Percentiles rank a stretch among this genome's conserved stretches.
phyloP scores from a whole-genome alignment of 2,888 invertebrate species.

The Ochropleura leucogaster region DNA sequence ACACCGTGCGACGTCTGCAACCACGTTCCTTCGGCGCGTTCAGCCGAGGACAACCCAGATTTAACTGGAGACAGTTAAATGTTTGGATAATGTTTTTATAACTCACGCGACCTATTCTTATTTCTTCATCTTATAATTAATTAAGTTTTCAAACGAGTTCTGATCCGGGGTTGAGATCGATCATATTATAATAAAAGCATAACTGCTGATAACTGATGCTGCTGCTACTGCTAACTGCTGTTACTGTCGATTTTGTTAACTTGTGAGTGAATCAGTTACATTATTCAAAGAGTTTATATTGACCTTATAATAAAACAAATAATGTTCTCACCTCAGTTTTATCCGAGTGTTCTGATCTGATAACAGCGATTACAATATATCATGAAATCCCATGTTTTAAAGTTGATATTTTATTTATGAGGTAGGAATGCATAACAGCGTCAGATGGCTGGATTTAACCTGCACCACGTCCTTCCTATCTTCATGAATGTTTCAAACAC shows the following conservation, averaged over 20 bases:
- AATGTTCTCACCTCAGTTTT: not conserved
- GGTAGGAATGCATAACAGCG: slow-evolving; percentile 33
- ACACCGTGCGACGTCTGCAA: not conserved
- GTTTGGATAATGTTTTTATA: slow-evolving; percentile 1
- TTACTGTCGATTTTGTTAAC: slow-evolving; percentile 1
- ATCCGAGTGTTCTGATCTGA: not conserved
- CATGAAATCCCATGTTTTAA: slow-evolving; percentile 13
- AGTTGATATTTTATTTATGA: slow-evolving; percentile 38
- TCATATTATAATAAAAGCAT: too few species aligned
- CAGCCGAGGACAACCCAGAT: slow-evolving; percentile 13
- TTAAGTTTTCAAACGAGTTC: not conserved
- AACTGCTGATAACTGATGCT: too few species aligned
- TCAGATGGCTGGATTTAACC: slow-evolving; percentile 37
- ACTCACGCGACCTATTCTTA: not conserved
- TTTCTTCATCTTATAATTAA: not conserved
- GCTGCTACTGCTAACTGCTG: not conserved
- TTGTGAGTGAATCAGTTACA: not conserved
- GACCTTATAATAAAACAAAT: slow-evolving; percentile 6
- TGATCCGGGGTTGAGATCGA: not conserved
- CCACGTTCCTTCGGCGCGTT: slow-evolving; percentile 19
- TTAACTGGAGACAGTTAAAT: not conserved
- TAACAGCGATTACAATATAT: slow-evolving; percentile 1
- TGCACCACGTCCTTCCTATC: slow-evolving; percentile 31
- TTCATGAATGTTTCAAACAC: slow-evolving; percentile 46
- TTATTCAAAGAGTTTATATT: slow-evolving; percentile 15